Evolutionary conservation across 2,113 vertebrate species (phyloP), one percentile per base, ranked within the genome.

Genomic region (Orthonyx spaldingii): DNA sequence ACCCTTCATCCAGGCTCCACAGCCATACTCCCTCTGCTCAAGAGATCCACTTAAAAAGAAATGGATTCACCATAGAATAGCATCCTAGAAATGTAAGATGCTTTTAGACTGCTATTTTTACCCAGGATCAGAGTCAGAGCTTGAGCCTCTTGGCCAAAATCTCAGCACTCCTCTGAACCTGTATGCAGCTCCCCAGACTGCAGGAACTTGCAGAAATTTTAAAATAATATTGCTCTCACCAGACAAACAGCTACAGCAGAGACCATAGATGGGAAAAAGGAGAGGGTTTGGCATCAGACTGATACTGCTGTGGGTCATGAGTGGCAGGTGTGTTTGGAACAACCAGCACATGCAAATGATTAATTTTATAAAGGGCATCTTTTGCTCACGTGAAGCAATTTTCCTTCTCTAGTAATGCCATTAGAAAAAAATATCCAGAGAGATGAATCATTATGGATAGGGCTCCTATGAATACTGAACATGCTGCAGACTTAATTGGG

Each of bases 261-360:
- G 47, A 85, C 11, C 3, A 1, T 16, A 26, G 0, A 0, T 22
- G 20, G 72, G 22, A 19, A 88, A 78, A 20, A n/a, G 32, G 35
- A 78, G 35, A 49, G 24, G 16, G 23, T 41, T 52, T 87, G 59
- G 72, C 64, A 55, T 49, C 15, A 50, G 50, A 5, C 23, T 86
- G 39, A 46, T 69, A n/a, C 23, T 46, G 1, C 46, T 56, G 59
- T 23, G 68, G 41, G n/a, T 10, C 42, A 16, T 44, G 63, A 89
- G 53, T 52, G 33, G 44, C 68, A 84, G 52, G 24, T 24, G n/a
- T 33, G 18, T 55, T 76, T 84, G 20, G 56, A 92, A 81, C 52
- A 86, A 32, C 4, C 17, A 91, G 71, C 39, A 81, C 52, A 32
- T 11, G 20, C n/a, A 65, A 83, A 77, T 10, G 2, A 63, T 74